Conservation (phyloP, 2,113 vertebrate genomes). For the Mustelus asterias region DNA sequence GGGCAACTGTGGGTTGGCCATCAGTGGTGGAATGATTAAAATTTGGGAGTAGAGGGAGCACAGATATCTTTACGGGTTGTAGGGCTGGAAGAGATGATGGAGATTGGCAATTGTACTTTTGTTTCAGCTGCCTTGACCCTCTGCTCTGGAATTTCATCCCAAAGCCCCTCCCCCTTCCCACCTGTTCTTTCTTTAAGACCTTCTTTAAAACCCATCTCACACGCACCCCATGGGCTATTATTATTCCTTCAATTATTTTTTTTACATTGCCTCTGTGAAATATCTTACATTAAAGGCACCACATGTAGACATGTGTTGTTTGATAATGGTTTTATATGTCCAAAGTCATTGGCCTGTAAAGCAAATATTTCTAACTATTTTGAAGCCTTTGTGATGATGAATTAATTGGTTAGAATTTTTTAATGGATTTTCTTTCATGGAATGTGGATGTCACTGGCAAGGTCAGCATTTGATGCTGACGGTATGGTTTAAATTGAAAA, state of each 20-base stretch:
- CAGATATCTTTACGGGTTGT: too few species aligned
- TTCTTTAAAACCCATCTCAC: neutral
- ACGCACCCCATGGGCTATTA: neutral
- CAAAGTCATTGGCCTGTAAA: neutral
- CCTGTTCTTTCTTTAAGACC: neutral
- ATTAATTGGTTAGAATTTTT: neutral
- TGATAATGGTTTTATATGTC: neutral
- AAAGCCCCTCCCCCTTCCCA: neutral
- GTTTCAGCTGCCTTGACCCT: neutral
- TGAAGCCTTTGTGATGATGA: neutral
- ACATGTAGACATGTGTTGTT: neutral
- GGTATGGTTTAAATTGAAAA: too few species aligned
- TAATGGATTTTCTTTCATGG: too few species aligned
- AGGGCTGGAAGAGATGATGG: too few species aligned
- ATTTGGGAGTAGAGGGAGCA: neutral
- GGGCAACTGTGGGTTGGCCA: neutral
- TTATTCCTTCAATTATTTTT: neutral
- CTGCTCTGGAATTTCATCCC: neutral
- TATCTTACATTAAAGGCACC: neutral
- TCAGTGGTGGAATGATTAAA: neutral
- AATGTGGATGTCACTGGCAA: too few species aligned
- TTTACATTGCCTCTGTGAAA: neutral
- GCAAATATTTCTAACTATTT: neutral
- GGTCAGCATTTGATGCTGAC: too few species aligned
- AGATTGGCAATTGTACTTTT: neutral